Evolutionary conservation across 2,113 vertebrate species (phyloP).

Genomic region (Tetrao urogallus): DNA sequence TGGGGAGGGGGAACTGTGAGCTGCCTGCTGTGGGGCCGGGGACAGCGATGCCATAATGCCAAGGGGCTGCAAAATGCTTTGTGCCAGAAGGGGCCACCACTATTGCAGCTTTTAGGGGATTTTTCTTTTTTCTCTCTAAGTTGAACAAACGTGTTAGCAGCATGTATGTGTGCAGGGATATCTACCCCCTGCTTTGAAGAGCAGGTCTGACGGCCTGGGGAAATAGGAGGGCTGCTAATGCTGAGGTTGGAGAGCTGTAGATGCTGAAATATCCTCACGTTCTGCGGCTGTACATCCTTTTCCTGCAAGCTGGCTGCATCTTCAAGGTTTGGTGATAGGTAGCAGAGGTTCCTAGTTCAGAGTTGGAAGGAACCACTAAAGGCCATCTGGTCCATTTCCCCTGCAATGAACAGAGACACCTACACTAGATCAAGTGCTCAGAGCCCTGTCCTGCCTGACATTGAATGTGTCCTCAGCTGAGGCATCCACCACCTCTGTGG

Average conservation of each 20-base stretch:
- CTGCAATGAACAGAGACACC: too few relatives aligned
- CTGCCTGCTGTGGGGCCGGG: accelerated
- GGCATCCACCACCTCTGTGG: too few relatives aligned
- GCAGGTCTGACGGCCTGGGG: background rate
- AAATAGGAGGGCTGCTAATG: background rate
- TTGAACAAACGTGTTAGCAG: background rate
- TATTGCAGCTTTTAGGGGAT: background rate
- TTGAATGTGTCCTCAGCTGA: too few relatives aligned
- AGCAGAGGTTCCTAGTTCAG: background rate
- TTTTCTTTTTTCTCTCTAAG: background rate
- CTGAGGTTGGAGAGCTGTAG: background rate
- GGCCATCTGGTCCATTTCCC: too few relatives aligned
- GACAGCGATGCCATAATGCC: background rate
- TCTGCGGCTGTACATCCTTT: background rate
- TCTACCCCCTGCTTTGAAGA: background rate
- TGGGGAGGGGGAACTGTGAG: background rate
- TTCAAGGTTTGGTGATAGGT: background rate
- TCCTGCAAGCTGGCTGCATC: background rate
- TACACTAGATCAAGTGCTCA: too few relatives aligned
- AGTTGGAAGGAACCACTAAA: too few relatives aligned
- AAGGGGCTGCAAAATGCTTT: background rate
- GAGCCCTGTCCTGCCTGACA: too few relatives aligned
- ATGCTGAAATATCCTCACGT: background rate
- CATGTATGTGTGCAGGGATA: background rate
- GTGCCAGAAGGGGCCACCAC: background rate